Percentiles rank a stretch among this genome's conserved stretches.
Evolutionary conservation across 2,888 invertebrate species (phyloP).

Genomic region (Lepidocyrtoides sp.): DNA sequence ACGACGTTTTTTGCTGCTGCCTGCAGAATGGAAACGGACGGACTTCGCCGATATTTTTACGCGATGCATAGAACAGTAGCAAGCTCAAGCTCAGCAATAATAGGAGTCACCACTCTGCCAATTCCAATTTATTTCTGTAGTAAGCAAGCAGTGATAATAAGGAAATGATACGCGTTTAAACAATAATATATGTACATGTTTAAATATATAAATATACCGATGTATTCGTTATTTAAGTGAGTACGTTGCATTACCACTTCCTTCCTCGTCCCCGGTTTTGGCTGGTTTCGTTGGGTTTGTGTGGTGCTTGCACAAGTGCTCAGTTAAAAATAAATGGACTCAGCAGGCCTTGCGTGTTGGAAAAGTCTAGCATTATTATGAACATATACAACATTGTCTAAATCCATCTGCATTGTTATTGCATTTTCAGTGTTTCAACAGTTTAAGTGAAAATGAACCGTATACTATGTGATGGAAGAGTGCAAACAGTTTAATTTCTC

Average conservation of each 20-base stretch:
- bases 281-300: background rate
- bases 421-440: background rate
- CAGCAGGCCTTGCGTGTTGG: slow-evolving; percentile 29
- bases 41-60: background rate
- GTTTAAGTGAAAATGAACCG: background rate
- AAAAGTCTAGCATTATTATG: no score
- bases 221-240: background rate
- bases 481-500: background rate
- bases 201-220: background rate
- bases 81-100: slow-evolving; percentile 24
- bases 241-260: background rate
- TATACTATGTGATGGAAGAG: background rate
- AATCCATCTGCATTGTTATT: slow-evolving; percentile 12
- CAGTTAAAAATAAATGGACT: background rate
- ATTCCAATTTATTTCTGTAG: slow-evolving; percentile 26
- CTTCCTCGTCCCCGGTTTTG: background rate
- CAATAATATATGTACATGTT: no score
- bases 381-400: no score
- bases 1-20: slow-evolving; percentile 51
- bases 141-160: background rate
- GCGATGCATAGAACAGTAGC: background rate
- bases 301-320: background rate
- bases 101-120: background rate
- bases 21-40: slow-evolving; percentile 41
- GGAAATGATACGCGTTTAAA: background rate